Conservation (phyloP, 2,888 invertebrate species). For the Cephus pulcher region DNA sequence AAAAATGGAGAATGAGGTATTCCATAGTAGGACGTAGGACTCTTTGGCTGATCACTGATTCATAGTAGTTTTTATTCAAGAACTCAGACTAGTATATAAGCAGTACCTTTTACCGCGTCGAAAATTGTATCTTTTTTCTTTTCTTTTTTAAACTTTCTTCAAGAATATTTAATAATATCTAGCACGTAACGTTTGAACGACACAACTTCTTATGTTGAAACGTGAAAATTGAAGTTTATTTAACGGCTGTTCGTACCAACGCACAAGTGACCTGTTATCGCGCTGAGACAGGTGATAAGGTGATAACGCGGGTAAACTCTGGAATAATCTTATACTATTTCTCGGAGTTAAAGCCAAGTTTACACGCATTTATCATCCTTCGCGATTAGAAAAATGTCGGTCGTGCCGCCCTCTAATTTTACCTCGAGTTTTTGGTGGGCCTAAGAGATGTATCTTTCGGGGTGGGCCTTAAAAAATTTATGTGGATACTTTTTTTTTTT, state of each 20-base stretch:
- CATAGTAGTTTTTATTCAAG: neutral
- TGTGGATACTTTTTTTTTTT: neutral
- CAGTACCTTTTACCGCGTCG: neutral
- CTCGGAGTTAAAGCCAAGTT: neutral
- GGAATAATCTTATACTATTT: neutral
- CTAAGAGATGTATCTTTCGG: neutral
- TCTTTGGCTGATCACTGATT: neutral
- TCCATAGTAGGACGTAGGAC: neutral
- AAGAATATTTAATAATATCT: neutral
- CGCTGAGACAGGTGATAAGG: conserved; percentile 20
- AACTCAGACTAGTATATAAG: neutral
- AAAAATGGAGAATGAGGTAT: neutral
- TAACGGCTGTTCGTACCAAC: neutral
- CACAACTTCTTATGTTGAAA: neutral
- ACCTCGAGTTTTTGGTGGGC: neutral
- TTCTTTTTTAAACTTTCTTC: neutral
- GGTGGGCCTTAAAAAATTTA: neutral
- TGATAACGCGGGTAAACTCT: conserved; percentile 16
- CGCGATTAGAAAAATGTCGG: neutral
- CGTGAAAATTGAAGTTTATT: neutral
- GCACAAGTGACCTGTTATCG: conserved; percentile 19
- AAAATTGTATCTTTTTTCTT: neutral
- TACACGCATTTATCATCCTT: conserved; percentile 6
- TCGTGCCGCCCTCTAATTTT: neutral
- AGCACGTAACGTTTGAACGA: neutral